phyloP scores from a whole-genome alignment of 2,888 invertebrate species.

The Dorcus hopei region DNA sequence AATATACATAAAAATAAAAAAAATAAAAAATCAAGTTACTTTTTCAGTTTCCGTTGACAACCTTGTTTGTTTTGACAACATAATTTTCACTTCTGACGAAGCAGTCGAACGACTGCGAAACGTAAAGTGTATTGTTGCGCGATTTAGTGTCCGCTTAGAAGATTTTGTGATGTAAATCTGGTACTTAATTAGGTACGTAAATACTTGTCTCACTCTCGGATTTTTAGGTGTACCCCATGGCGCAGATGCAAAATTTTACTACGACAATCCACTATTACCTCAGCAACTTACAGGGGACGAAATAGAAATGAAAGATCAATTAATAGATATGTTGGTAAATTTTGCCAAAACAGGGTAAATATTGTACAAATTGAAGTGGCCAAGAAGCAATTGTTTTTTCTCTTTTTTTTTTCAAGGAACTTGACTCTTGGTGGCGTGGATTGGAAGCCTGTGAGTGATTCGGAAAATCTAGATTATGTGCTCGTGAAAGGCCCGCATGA shows the following conservation, averaged over 20 bases:
- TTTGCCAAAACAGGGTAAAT: slow-evolving; percentile 33
- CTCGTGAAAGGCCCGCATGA: slow-evolving; percentile 12
- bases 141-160: too few species aligned
- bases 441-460: slow-evolving; percentile 8
- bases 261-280: slow-evolving; percentile 23
- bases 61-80: too few species aligned
- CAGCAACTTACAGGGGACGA: slow-evolving; percentile 22
- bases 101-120: too few species aligned
- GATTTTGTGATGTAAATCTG: too few species aligned
- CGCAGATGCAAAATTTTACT: slow-evolving; percentile 30
- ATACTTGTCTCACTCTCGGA: too few species aligned
- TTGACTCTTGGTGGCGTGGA: slow-evolving; percentile 3
- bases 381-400: background rate
- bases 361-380: background rate
- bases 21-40: too few species aligned
- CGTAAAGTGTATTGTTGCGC: too few species aligned
- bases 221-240: slow-evolving; percentile 32
- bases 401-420: slow-evolving; percentile 1
- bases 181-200: too few species aligned
- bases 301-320: slow-evolving; percentile 32
- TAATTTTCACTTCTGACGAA: too few species aligned
- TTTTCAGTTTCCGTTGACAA: too few species aligned
- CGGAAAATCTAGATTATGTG: slow-evolving; percentile 12
- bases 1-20: too few species aligned
- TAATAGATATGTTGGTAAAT: slow-evolving; percentile 28